Percentiles rank a stretch among this genome's conserved stretches.
These are phyloP conservation scores for Sylvicola cinctus DNA, from an alignment of 2,888 invertebrate species.

Conservation along the genomic window DNA sequence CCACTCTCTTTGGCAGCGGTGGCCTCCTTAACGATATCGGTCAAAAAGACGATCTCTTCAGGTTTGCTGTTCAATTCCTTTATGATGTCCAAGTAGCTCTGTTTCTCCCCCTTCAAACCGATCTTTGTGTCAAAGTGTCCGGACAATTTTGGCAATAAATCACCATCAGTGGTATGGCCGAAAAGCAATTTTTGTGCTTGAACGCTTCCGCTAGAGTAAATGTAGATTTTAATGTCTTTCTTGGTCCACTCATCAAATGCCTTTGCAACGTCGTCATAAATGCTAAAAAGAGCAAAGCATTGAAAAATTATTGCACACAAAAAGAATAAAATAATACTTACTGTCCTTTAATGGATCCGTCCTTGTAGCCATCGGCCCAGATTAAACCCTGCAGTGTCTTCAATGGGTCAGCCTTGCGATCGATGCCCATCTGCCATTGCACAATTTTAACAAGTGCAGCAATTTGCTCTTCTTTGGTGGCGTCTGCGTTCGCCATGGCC, in stretches of 20 bases:
- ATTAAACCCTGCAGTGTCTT: slow-evolving; percentile 83
- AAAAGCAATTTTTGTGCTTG: slow-evolving; percentile 81
- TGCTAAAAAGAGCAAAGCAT: no score
- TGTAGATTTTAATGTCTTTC: slow-evolving; percentile 46
- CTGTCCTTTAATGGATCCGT: slow-evolving; percentile 68
- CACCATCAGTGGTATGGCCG: slow-evolving; percentile 50
- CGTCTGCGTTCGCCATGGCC: slow-evolving; percentile 30
- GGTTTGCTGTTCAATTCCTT: slow-evolving; percentile 37
- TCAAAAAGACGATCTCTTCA: slow-evolving; percentile 62
- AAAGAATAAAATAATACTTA: slow-evolving; percentile 33
- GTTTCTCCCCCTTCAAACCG: slow-evolving; percentile 56
- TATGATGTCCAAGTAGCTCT: slow-evolving; percentile 61
- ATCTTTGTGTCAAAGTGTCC: slow-evolving; percentile 75
- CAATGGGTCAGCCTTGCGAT: slow-evolving; percentile 58
- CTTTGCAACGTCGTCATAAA: slow-evolving; percentile 66
- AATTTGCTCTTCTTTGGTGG: slow-evolving; percentile 30
- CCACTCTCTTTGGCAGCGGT: slow-evolving; percentile 61
- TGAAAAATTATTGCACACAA: no score
- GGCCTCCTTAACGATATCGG: slow-evolving; percentile 70
- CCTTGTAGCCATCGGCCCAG: slow-evolving; percentile 67
- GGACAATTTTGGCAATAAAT: slow-evolving; percentile 47
- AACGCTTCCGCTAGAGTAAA: slow-evolving; percentile 84
- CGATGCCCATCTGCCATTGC: slow-evolving; percentile 59
- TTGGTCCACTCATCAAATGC: slow-evolving; percentile 53
- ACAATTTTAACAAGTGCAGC: slow-evolving; percentile 48